Evolutionary conservation across 2,113 vertebrate species (phyloP), one percentile per base, ranked within the genome.

Genomic region (Glaucidium brasilianum): DNA sequence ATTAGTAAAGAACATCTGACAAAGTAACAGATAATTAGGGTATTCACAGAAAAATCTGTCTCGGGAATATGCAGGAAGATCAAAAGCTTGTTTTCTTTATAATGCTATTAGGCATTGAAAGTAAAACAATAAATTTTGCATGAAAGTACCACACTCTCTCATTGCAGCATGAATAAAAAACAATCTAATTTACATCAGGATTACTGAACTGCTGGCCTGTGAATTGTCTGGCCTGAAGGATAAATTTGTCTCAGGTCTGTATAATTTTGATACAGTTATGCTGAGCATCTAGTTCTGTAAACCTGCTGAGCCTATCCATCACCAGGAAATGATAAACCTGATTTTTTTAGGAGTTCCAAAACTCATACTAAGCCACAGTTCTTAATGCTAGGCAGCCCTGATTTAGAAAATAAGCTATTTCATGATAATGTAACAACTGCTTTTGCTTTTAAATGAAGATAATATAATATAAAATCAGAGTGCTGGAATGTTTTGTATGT

Each of bases 71-170:
- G 85, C 71, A 79, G 66, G 64, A 94, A 82, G 58, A 90, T 94
- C 87, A 93, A 93, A 95, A 82, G 66, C 71, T 90, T 91, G n/a
- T 91, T 94, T 95, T 82, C 69, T 91, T 96, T 66, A 30, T 88
- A 72, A 58, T 88, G n/a, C 49, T 85, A 2, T 62, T 78, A 62
- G 58, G 30, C 29, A 49, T 35, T 74, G 73, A 64, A 95, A 75
- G 43, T 34, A 86, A 84, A 76, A 68, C 45, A 92, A 83, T 92
- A 25, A 62, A 69, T 92, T 90, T 90, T 93, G 29, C 63, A 81
- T 94, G 72, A 67, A 84, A 87, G 73, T 67, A 47, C 43, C 47
- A 22, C 20, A 15, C 29, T 80, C 49, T 41, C 55, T 92, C 55
- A 29, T 32, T 92, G 83, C 47, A 89, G 52, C 55, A n/a, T 59